Evolutionary conservation across 2,888 invertebrate species (phyloP), one percentile per base, ranked within the genome.

Genomic region (Epinotia ramella): DNA sequence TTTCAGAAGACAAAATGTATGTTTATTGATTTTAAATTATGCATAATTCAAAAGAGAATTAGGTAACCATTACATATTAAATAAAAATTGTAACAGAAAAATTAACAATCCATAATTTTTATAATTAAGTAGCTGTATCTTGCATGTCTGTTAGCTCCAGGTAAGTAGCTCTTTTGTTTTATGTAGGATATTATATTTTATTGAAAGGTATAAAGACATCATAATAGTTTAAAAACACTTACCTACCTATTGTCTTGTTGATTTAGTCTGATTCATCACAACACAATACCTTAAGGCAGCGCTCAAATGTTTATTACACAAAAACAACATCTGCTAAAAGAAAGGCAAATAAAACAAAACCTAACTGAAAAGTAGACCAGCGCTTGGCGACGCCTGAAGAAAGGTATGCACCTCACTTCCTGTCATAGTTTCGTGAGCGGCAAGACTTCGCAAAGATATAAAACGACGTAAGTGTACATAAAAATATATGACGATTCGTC

Each of bases 401-500:
- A 89, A 89, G 93, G 92, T 83, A 94, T 89, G 91, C 90, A 88
- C 84, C 84, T 81, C 81, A 84, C 87, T 94, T 94, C 94, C 94
- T 87, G 92, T 90, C 91, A 89, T 87, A 91, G 91, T 90, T 92
- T 91, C 84, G 87, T 88, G 89, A 90, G 89, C 86, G 85, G 81
- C 81, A 85, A 84, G 81, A 81, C 80, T 78, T 78, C 73, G 78
- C 80, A 80, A 80, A 81, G 81, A 78, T 53, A 68, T 84, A 87
- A 86, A 89, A 89, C 77, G 87, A 73, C 87, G 81, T 89, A 92
- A 81, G 88, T 87, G 80, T 83, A 81, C 84, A 83, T 80, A 79
- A 79, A 81, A 84, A 83, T 80, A 74, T 78, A 78, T 79, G 81
- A 66, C 77, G 84, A 84, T 91, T 87, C 77, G 87, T 63, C 87